Conservation (phyloP, 2,113 vertebrate species). For the Petaurus breviceps region DNA sequence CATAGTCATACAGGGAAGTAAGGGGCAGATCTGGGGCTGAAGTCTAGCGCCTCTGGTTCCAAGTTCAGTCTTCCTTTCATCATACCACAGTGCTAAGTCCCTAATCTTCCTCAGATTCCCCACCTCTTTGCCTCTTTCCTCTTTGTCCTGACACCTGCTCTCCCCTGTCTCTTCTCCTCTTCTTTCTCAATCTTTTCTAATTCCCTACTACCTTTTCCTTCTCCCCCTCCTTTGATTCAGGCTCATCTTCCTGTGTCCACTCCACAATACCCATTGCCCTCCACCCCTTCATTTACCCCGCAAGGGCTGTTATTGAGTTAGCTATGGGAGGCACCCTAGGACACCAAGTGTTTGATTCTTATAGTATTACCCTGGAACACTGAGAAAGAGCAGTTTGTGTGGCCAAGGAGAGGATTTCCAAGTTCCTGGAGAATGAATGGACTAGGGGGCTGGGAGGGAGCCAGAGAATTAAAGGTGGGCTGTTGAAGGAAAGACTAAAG, state of each 20-base stretch:
- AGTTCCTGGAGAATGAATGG: conserved; percentile 36
- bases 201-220: no score
- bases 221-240: neutral
- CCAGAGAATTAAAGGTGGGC: neutral
- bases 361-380: neutral
- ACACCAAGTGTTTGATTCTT: neutral
- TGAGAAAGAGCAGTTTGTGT: neutral
- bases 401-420: conserved; percentile 20
- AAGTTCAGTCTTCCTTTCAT: neutral
- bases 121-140: no score
- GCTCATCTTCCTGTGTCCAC: neutral
- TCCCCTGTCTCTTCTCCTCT: no score
- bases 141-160: no score
- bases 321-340: conserved; percentile 49
- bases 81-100: neutral
- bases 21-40: neutral
- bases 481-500: neutral
- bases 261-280: neutral
- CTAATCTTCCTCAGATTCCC: no score
- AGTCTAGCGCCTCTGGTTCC: neutral
- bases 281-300: neutral
- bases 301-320: conserved; percentile 72
- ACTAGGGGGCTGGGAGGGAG: neutral
- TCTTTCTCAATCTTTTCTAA: no score
- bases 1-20: neutral